A percentile compares a stretch with the other conserved stretches of the same genome.
Conservation (phyloP, 2,888 invertebrate species). For the Scaptodrosophila latifasciaeformis region DNA sequence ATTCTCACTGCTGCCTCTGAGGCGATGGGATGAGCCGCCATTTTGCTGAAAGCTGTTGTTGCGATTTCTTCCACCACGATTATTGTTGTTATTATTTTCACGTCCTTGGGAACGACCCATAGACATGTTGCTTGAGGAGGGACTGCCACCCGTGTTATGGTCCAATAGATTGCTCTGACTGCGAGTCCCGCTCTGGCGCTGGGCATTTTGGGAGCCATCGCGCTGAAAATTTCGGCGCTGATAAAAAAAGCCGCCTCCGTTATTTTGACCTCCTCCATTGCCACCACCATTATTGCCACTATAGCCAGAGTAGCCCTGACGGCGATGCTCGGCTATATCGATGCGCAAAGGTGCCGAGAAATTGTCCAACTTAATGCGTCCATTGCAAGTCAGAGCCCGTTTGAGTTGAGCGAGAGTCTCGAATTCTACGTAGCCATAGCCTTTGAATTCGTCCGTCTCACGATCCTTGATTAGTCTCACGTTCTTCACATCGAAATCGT, state of each 20-base stretch:
- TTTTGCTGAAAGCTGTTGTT: constrained; percentile 13
- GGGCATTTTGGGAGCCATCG: constrained; percentile 25
- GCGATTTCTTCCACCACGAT: constrained; percentile 24
- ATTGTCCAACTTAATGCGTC: constrained; percentile 85
- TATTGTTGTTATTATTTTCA: not conserved
- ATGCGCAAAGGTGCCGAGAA: constrained; percentile 81
- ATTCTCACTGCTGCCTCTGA: not conserved
- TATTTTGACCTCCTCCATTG: constrained; percentile 40
- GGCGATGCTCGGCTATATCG: constrained; percentile 89
- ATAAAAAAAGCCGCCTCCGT: constrained; percentile 51
- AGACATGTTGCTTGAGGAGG: constrained; percentile 18
- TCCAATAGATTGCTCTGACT: not conserved
- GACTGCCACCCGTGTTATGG: constrained; percentile 20
- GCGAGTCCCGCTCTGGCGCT: constrained; percentile 21
- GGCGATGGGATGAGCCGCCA: not conserved
- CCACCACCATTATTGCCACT: constrained; percentile 44
- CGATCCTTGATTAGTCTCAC: constrained; percentile 94
- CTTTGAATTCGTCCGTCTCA: constrained; percentile 97
- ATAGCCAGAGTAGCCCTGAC: constrained; percentile 46
- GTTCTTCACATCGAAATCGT: constrained; percentile 82
- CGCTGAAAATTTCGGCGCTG: constrained; percentile 42
- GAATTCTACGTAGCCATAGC: constrained; percentile 98
- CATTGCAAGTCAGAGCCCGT: constrained; percentile 87
- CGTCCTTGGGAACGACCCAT: constrained; percentile 5
- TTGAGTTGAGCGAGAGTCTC: constrained; percentile 86